Evolutionary conservation across 1,140 invertebrate genomes (phyloP), one percentile per base, ranked within the genome.

Genomic region (Mactra quadrangularis): DNA sequence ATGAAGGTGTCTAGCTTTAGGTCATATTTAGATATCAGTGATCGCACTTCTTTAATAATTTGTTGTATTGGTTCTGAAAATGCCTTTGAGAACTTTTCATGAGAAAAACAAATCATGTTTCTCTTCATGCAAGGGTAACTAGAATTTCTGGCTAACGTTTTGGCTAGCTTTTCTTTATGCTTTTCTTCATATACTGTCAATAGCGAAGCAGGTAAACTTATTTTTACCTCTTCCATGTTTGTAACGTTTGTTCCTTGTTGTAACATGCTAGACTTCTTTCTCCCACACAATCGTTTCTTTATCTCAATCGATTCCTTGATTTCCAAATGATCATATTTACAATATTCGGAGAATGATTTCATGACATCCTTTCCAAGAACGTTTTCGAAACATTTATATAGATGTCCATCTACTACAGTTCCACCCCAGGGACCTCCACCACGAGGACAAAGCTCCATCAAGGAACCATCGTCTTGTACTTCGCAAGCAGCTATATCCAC

Each of bases 371-470:
- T 38, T 27, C 75, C 76, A 57, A 87, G 59, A 47, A 87, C 22
- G 2, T 74, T 35, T 19, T 45, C 53, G 3, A 87, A 7, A n/a
- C 83, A 76, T 17, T 83, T 50, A 0, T 68, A 13, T 15, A 87
- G 72, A 1, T 29, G 38, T 57, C 62, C 50, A 41, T 87, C 83
- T 3, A 85, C 77, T 9, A 74, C 31, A 22, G 74, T 85, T n/a
- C 86, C 86, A 9, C 83, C 86, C 79, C 86, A 87, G 13, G 55
- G 45, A 22, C 83, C 83, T 22, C 86, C 86, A 33, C 59, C 70
- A 9, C 83, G 78, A 22, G 60, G 25, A 45, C 53, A 22, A 3
- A 83, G 55, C 22, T 84, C 83, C 45, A 52, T 35, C 17, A 87
- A 31, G 35, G 52, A 68, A 27, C 81, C 83, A 15, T 83, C 62